Percentiles rank a stretch among this genome's conserved stretches.
These are phyloP conservation scores for Aleiodes leptofemur DNA, from an alignment of 2,888 invertebrate species.

Conservation along the genomic window DNA sequence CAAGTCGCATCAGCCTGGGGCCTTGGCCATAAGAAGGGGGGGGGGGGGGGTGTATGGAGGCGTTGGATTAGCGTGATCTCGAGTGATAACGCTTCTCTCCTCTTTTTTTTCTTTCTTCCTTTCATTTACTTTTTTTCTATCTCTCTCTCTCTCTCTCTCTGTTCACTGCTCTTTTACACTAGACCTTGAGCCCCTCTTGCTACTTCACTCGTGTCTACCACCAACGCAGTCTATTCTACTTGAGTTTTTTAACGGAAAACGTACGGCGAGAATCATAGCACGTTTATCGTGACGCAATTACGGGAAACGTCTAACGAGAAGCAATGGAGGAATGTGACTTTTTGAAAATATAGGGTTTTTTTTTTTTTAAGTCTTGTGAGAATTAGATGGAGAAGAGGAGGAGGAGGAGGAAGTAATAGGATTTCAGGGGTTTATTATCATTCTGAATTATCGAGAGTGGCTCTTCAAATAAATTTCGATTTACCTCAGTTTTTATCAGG, in stretches of 20 bases:
- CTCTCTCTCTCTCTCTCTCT: background rate
- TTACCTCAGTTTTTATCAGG: background rate
- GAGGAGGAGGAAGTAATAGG: background rate
- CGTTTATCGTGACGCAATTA: conserved; percentile 23
- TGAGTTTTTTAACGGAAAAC: background rate
- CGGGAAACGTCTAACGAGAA: conserved; percentile 3
- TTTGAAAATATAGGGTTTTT: background rate
- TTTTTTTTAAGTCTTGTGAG: background rate
- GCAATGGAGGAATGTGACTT: conserved; percentile 10
- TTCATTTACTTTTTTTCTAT: conserved; percentile 37
- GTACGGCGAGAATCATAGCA: conserved; percentile 21
- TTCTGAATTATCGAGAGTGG: background rate
- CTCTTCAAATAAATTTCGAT: background rate
- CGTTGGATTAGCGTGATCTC: conserved; percentile 74
- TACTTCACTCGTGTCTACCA: conserved; percentile 5
- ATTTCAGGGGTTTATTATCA: conserved; percentile 8
- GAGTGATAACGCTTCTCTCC: conserved; percentile 69
- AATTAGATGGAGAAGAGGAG: background rate
- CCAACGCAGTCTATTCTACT: conserved; percentile 17
- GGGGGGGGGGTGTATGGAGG: conserved; percentile 58
- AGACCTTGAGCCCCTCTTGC: conserved; percentile 47
- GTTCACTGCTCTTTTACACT: conserved; percentile 35
- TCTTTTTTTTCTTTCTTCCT: conserved; percentile 48
- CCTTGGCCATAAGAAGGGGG: conserved; percentile 54
- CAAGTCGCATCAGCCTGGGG: conserved; percentile 64